Conservation (phyloP, 2,113 vertebrate species). For the Ondatra zibethicus region DNA sequence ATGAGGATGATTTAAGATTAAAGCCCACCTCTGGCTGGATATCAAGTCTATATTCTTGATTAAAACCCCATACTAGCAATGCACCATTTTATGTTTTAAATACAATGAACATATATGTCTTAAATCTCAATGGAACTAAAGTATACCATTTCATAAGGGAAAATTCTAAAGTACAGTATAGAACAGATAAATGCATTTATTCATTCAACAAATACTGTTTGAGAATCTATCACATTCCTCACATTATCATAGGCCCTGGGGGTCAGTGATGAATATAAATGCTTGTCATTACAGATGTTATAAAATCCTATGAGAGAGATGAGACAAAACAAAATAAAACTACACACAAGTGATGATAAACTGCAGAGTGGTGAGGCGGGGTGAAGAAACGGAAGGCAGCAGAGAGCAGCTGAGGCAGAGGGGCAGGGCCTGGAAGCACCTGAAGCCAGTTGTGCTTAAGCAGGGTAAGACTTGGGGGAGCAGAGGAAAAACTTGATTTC, state of each 20-base stretch:
- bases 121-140: background rate
- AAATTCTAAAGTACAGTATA: background rate
- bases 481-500: background rate
- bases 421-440: background rate
- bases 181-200: background rate
- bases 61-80: background rate
- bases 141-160: background rate
- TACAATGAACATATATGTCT: too few species aligned
- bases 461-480: background rate
- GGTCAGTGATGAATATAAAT: background rate
- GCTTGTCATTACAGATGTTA: background rate
- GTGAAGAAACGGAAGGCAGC: background rate
- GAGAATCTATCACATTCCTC: background rate
- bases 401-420: background rate
- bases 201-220: background rate
- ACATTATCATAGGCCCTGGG: background rate
- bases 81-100: background rate
- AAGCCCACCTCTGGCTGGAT: background rate
- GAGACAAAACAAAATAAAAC: background rate
- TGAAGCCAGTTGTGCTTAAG: background rate
- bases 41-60: background rate
- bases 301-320: background rate
- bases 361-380: background rate
- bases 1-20: background rate
- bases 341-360: background rate